These are phyloP conservation scores for Eurosta solidaginis DNA, from an alignment of 1,140 invertebrate species.

Conservation along the genomic window DNA sequence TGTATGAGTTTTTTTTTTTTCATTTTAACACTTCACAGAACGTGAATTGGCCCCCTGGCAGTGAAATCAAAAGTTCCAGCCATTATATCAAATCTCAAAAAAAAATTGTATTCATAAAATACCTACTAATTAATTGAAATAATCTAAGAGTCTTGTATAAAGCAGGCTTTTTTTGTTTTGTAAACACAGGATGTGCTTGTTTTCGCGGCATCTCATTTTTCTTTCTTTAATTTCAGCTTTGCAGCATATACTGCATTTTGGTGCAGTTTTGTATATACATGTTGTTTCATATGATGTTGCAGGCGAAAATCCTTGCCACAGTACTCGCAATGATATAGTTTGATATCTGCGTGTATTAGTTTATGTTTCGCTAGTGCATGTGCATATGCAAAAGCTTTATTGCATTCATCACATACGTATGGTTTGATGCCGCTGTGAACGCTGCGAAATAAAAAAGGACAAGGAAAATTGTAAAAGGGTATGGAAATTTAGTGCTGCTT, in stretches of 20 bases:
- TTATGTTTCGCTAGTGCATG: constrained; percentile 54
- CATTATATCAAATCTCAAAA: too few relatives aligned
- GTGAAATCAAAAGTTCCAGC: too few relatives aligned
- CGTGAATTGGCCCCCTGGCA: too few relatives aligned
- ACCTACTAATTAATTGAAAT: too few relatives aligned
- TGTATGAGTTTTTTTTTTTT: too few relatives aligned
- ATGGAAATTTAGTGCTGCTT: background rate
- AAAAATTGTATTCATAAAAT: too few relatives aligned
- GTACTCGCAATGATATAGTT: constrained; percentile 51
- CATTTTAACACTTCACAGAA: too few relatives aligned
- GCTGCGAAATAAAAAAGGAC: constrained; percentile 34
- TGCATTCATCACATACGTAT: constrained; percentile 52
- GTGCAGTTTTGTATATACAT: constrained; percentile 52
- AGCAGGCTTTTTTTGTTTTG: background rate
- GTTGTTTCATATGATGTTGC: constrained; percentile 56
- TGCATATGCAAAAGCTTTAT: constrained; percentile 53
- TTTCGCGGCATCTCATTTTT: background rate
- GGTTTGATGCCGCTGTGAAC: constrained; percentile 55
- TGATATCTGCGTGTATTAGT: constrained; percentile 53
- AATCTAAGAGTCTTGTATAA: too few relatives aligned
- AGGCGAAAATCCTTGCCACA: constrained; percentile 54
- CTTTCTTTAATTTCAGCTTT: constrained; percentile 30
- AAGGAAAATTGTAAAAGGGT: background rate
- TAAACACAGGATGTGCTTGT: background rate
- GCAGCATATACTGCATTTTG: constrained; percentile 50